Conservation (phyloP, 2,888 invertebrate genomes). For the Chrysodeixis includens region DNA sequence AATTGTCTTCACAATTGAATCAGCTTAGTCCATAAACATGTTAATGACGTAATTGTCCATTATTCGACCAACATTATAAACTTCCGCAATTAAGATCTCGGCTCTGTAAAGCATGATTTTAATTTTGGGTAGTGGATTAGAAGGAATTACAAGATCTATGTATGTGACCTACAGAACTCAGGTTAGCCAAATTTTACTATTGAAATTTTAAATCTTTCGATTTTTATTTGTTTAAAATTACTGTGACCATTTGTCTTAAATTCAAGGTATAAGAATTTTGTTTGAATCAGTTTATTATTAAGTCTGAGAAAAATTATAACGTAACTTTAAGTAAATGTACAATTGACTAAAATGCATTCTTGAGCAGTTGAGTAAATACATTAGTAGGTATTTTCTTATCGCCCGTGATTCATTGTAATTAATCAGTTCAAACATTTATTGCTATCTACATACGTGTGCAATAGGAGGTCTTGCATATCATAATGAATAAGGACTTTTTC, state of each 20-base stretch:
- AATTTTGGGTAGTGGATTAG: constrained; percentile 27
- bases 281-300: no score
- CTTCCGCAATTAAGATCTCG: constrained; percentile 16
- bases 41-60: not conserved
- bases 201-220: no score
- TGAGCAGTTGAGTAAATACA: not conserved
- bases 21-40: not conserved
- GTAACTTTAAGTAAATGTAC: not conserved
- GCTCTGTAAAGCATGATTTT: constrained; percentile 40
- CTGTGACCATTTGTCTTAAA: no score
- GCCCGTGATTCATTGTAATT: constrained; percentile 5
- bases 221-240: no score
- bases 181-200: no score
- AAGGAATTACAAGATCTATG: constrained; percentile 40
- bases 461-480: not conserved
- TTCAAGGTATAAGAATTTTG: no score
- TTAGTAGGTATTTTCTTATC: constrained; percentile 10
- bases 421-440: constrained; percentile 6
- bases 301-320: no score
- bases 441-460: not conserved
- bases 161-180: constrained; percentile 17
- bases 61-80: not conserved
- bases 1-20: not conserved
- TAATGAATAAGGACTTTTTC: not conserved
- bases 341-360: not conserved